A percentile compares a stretch with the other conserved stretches of the same genome.
Conservation (phyloP, 2,888 invertebrate genomes). For the Drosophila anomalipes region DNA sequence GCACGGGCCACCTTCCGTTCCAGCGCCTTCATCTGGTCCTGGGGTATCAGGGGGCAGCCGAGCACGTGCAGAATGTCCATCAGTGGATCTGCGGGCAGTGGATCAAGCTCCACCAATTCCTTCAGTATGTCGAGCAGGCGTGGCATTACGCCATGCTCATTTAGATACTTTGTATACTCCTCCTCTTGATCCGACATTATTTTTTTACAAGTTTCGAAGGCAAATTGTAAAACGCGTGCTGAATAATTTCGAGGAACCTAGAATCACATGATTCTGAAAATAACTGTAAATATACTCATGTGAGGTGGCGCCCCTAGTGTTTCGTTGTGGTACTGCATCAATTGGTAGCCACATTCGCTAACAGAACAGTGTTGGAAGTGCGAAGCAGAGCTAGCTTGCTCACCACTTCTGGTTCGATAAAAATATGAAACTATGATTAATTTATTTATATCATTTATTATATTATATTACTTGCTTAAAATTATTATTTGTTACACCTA, state of each 20-base stretch:
- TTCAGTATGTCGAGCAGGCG: conserved; percentile 48
- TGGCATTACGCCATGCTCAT: conserved; percentile 45
- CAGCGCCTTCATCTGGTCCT: conserved; percentile 63
- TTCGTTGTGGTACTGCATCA: not conserved
- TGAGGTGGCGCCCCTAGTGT: conserved; percentile 19
- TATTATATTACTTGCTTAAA: not conserved
- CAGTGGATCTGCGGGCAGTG: conserved; percentile 55
- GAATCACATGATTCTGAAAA: conserved; percentile 21
- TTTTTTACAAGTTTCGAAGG: not conserved
- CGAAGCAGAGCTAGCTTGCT: not conserved
- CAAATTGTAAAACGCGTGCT: conserved; percentile 11
- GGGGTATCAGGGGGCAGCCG: conserved; percentile 65
- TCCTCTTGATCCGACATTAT: conserved; percentile 51
- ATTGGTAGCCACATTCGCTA: conserved; percentile 20
- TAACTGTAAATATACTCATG: conserved; percentile 46
- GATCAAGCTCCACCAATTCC: conserved; percentile 40
- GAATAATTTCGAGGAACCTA: not conserved
- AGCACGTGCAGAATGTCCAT: conserved; percentile 52
- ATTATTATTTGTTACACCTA: not conserved
- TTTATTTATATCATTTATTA: not conserved
- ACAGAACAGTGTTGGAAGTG: not conserved
- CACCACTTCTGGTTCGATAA: not conserved
- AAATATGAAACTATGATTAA: not conserved
- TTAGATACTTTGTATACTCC: conserved; percentile 41
- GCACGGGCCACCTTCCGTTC: conserved; percentile 63